Percentiles rank a stretch among this genome's conserved stretches.
Conservation (phyloP, 2,797 vertebrate species). For the Scolopax rusticola region DNA sequence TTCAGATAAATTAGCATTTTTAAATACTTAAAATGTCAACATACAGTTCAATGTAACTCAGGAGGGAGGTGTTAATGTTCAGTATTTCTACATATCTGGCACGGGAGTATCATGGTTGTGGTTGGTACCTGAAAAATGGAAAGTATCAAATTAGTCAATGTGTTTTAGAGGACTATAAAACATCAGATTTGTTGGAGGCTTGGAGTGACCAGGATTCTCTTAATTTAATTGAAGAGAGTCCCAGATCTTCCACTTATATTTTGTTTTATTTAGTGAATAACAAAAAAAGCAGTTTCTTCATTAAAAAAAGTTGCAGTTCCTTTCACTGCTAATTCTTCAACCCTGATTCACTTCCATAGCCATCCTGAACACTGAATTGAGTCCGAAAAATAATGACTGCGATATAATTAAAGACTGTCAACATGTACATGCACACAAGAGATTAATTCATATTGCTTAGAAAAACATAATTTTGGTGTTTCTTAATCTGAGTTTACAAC, state of each 20-base stretch:
- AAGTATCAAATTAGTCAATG: background rate
- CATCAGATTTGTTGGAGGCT: background rate
- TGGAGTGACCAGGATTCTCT: background rate
- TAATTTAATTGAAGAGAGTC: background rate
- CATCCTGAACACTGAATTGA: background rate
- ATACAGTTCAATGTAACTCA: background rate
- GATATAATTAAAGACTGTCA: background rate
- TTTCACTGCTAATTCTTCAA: background rate
- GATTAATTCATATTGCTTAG: background rate
- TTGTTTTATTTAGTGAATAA: background rate
- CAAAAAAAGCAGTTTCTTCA: background rate
- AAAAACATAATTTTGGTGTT: background rate
- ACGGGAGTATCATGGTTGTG: accelerated
- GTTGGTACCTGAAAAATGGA: background rate
- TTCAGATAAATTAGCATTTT: background rate
- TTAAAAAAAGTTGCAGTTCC: background rate
- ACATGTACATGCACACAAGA: background rate
- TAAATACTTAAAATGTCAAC: background rate
- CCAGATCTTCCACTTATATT: background rate
- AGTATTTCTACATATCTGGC: background rate
- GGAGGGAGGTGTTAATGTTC: background rate
- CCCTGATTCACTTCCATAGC: background rate
- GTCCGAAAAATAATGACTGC: background rate
- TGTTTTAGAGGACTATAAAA: background rate
- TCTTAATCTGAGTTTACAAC: background rate